Conservation (phyloP, 2,888 invertebrate species). For the Leuctra nigra region DNA sequence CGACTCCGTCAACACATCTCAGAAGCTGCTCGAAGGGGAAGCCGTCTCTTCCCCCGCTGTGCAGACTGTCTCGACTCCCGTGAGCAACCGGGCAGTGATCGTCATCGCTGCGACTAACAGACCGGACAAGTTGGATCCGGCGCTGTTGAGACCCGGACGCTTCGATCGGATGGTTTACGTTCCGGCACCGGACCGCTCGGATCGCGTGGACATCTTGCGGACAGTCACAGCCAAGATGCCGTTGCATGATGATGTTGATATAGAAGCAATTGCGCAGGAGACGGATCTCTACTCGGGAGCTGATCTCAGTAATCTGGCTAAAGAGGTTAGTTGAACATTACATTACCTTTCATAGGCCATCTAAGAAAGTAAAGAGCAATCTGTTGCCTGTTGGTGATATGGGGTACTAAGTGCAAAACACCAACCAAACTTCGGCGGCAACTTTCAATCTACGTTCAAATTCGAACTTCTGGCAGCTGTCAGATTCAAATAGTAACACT, state of each 20-base stretch:
- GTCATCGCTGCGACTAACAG: slow-evolving; percentile 60
- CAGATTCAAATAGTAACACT: no score
- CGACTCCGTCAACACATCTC: background rate
- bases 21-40: slow-evolving; percentile 7
- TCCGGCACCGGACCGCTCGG: slow-evolving; percentile 48
- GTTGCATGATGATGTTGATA: slow-evolving; percentile 39
- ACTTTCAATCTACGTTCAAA: no score
- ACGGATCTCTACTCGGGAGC: slow-evolving; percentile 54
- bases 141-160: slow-evolving; percentile 55
- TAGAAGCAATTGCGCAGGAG: slow-evolving; percentile 40
- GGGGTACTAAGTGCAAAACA: no score
- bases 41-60: background rate
- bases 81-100: slow-evolving; percentile 38
- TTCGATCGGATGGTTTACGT: slow-evolving; percentile 55
- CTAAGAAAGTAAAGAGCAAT: no score
- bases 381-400: no score
- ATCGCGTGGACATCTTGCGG: slow-evolving; percentile 45
- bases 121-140: slow-evolving; percentile 55
- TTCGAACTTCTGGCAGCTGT: no score
- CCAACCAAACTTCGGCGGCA: no score
- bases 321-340: no score
- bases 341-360: no score
- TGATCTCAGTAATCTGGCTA: slow-evolving; percentile 52
- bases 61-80: background rate
- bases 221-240: slow-evolving; percentile 44